These are phyloP conservation scores for Hucho hucho DNA, from an alignment of 2,113 vertebrate species.

Conservation along the genomic window DNA sequence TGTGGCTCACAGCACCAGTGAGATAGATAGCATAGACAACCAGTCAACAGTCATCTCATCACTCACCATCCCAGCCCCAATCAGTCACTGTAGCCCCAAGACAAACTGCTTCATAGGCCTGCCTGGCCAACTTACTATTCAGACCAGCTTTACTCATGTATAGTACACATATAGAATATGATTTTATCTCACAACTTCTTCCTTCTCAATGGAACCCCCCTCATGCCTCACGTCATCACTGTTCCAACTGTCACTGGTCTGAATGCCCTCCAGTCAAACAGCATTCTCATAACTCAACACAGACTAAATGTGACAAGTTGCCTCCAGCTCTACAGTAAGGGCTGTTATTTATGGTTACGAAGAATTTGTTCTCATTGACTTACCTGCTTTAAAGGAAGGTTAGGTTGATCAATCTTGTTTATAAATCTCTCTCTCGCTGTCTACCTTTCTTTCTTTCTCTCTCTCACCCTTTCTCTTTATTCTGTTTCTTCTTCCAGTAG, in stretches of 20 bases:
- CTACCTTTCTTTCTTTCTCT: neutral
- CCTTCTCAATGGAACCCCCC: too few species aligned
- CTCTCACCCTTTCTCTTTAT: neutral
- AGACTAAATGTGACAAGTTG: slow-evolving; percentile 13
- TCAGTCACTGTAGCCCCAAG: neutral
- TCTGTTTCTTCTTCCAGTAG: slow-evolving; percentile 46
- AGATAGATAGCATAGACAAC: neutral
- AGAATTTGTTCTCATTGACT: neutral
- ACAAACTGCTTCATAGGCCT: neutral
- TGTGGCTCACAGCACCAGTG: neutral
- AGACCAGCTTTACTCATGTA: slow-evolving; percentile 2
- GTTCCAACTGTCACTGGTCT: neutral
- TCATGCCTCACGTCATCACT: neutral
- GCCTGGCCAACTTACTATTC: slow-evolving; percentile 9
- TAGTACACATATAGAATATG: neutral
- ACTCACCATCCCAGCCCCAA: neutral
- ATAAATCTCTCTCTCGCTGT: slow-evolving; percentile 14
- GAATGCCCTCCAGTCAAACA: neutral
- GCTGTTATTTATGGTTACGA: neutral
- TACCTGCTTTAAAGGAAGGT: neutral
- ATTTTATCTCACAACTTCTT: too few species aligned
- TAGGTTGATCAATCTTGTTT: neutral
- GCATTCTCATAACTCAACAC: slow-evolving; percentile 4
- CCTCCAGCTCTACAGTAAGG: neutral
- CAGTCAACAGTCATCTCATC: neutral